A percentile compares a stretch with the other conserved stretches of the same genome.
These are phyloP conservation scores for Pteruthius melanotis DNA, from an alignment of 2,113 vertebrate genomes.

Conservation along the genomic window DNA sequence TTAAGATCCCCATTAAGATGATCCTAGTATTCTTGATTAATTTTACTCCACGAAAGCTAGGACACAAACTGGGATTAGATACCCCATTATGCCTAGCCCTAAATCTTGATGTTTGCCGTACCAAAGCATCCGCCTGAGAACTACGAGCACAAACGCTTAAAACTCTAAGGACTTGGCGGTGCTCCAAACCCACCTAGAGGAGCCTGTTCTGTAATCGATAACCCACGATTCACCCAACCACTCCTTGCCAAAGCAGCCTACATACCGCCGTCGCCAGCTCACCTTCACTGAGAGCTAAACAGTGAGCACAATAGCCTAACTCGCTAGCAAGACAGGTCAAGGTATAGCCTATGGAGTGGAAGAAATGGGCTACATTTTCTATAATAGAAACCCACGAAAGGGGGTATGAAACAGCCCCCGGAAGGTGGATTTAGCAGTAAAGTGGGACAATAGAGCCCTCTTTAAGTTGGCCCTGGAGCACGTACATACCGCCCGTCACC, in stretches of 20 bases:
- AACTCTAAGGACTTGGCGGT: too few species aligned
- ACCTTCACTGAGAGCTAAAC: fast-evolving
- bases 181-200: too few species aligned
- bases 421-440: conserved; percentile 15
- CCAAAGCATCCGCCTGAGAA: too few species aligned
- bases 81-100: neutral
- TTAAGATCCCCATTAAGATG: fast-evolving
- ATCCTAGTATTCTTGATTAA: neutral
- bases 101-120: neutral
- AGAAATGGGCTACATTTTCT: neutral
- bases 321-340: neutral
- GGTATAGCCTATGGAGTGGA: neutral
- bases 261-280: neutral
- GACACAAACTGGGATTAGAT: neutral
- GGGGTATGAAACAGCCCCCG: fast-evolving
- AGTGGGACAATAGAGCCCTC: fast-evolving
- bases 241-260: neutral
- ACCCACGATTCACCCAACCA: neutral
- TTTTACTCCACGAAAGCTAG: neutral
- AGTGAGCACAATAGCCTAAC: neutral
- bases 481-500: too few species aligned
- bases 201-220: neutral
- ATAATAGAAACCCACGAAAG: too few species aligned
- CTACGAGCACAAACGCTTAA: too few species aligned
- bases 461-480: neutral